Percentiles rank a stretch among this genome's conserved stretches.
These are phyloP conservation scores for Neotoma lepida DNA, from an alignment of 2,113 vertebrate species.

Conservation along the genomic window DNA sequence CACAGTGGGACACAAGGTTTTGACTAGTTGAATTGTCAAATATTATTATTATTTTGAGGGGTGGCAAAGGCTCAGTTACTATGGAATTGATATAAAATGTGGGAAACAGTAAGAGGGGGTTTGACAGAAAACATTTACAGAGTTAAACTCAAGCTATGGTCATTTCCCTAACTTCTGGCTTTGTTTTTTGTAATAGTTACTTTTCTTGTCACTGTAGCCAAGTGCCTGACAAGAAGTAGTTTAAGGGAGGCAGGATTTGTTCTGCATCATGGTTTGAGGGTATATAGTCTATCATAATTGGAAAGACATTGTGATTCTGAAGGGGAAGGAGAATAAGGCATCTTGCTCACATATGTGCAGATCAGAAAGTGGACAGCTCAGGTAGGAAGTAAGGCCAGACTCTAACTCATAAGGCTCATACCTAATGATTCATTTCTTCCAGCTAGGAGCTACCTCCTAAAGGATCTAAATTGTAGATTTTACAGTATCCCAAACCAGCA, in stretches of 20 bases:
- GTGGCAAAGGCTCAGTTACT: not conserved
- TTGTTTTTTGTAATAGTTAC: not conserved
- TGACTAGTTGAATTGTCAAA: slow-evolving; percentile 17
- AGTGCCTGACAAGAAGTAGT: not conserved
- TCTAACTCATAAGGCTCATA: not conserved
- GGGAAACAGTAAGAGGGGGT: not conserved
- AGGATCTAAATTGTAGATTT: not conserved
- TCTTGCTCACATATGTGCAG: not conserved
- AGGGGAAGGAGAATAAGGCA: not conserved
- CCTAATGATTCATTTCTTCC: not conserved
- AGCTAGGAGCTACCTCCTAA: not conserved
- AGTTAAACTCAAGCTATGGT: not conserved
- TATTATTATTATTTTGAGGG: not conserved
- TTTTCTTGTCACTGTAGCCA: not conserved
- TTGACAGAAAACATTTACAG: not conserved
- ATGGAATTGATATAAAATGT: not conserved
- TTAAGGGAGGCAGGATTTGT: not conserved
- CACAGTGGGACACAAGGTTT: not conserved
- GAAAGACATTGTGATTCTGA: not conserved
- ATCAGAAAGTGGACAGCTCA: not conserved
- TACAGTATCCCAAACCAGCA: not conserved
- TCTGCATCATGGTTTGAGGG: not conserved
- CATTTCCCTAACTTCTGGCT: slow-evolving; percentile 24
- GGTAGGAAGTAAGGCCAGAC: not conserved
- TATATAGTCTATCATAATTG: not conserved